phyloP scores from a whole-genome alignment of 2,797 vertebrate species.

The Siniperca scherzeri region DNA sequence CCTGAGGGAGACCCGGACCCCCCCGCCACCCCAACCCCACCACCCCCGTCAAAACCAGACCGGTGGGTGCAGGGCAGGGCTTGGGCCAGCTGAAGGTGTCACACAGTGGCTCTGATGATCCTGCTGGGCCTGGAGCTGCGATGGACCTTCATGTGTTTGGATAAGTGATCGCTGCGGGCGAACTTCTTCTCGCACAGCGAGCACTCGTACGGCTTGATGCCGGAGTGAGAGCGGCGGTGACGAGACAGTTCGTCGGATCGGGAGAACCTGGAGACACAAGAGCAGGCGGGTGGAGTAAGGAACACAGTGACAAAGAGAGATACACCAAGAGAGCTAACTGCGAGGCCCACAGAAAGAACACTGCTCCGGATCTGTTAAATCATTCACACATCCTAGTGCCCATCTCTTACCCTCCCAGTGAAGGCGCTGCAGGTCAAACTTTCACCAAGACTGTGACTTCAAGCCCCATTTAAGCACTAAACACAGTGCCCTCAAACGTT shows the following conservation, averaged over 20 bases:
- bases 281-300: not conserved
- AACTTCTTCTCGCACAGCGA: conserved; percentile 89
- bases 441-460: not conserved
- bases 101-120: conserved; percentile 81
- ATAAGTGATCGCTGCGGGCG: conserved; percentile 88
- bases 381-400: not conserved
- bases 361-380: not conserved
- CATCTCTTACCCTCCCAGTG: not conserved
- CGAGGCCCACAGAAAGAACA: not conserved
- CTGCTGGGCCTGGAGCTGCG: conserved; percentile 84
- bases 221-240: conserved; percentile 88
- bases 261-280: conserved; percentile 82
- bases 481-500: not conserved
- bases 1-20: conserved; percentile 56
- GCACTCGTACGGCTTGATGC: conserved; percentile 88
- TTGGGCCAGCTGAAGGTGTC: conserved; percentile 55
- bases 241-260: conserved; percentile 88
- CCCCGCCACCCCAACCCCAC: too few species aligned
- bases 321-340: not conserved
- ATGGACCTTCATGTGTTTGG: conserved; percentile 90
- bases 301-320: not conserved
- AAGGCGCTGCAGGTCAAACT: not conserved
- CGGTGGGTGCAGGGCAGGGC: not conserved
- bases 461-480: too few species aligned
- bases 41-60: not conserved